A percentile compares a stretch with the other conserved stretches of the same genome.
These are phyloP conservation scores for Pteropus rufus DNA, from an alignment of 2,797 vertebrate species.

Conservation along the genomic window DNA sequence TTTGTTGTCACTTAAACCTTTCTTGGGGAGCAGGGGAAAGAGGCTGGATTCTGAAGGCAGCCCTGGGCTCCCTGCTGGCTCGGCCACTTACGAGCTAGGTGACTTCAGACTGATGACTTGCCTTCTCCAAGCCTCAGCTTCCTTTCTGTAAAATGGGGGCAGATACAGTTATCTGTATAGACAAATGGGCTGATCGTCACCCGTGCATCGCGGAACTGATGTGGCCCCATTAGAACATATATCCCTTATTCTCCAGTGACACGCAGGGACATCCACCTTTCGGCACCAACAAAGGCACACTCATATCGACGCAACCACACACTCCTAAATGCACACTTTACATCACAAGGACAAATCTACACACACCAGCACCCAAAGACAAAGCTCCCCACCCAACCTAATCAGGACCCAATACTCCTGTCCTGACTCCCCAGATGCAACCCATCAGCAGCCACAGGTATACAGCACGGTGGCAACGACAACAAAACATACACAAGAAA, in stretches of 20 bases:
- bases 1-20: conserved; percentile 10
- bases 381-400: too few species aligned
- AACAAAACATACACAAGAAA: too few species aligned
- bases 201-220: accelerated
- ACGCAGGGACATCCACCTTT: too few species aligned
- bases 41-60: background rate
- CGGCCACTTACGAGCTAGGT: background rate
- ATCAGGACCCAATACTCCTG: background rate
- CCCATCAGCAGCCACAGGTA: accelerated
- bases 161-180: background rate
- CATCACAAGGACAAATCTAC: background rate
- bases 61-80: background rate
- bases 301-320: accelerated
- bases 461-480: accelerated
- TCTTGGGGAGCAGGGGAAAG: background rate
- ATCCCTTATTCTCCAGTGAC: background rate
- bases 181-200: background rate
- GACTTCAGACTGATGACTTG: background rate
- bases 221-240: accelerated
- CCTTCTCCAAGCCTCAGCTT: background rate
- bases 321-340: background rate
- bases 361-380: too few species aligned
- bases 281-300: background rate
- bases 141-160: background rate
- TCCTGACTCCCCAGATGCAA: background rate